These are phyloP conservation scores for Macropis europaea DNA, from an alignment of 2,888 invertebrate species.

Conservation along the genomic window DNA sequence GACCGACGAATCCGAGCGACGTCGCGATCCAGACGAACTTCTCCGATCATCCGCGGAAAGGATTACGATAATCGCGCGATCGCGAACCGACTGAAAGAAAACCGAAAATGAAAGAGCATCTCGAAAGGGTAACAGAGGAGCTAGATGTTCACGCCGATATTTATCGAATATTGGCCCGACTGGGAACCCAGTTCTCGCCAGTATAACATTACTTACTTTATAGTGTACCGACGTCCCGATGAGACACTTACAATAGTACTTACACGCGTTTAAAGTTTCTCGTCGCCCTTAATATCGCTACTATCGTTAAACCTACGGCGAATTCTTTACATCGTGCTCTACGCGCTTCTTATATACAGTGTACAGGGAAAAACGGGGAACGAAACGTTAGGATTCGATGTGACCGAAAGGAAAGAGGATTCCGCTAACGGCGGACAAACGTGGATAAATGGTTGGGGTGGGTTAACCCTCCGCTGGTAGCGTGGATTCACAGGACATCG, in stretches of 20 bases:
- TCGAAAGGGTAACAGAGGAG: background rate
- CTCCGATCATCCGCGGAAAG: conserved; percentile 14
- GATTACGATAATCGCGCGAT: conserved; percentile 27
- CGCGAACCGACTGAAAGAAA: conserved; percentile 20
- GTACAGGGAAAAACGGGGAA: conserved; percentile 19
- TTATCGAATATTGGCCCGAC: conserved; percentile 79
- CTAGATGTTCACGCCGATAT: conserved; percentile 74
- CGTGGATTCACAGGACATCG: no score
- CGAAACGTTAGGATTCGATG: conserved; percentile 10
- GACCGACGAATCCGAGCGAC: conserved; percentile 32
- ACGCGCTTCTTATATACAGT: conserved; percentile 46
- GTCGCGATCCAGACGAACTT: conserved; percentile 15
- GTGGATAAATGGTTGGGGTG: background rate
- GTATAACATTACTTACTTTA: conserved; percentile 67
- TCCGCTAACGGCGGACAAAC: conserved; percentile 11
- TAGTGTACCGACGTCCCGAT: conserved; percentile 50
- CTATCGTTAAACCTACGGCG: conserved; percentile 30
- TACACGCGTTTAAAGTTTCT: conserved; percentile 46
- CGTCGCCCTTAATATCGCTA: conserved; percentile 44
- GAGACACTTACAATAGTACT: conserved; percentile 42
- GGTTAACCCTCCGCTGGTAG: no score
- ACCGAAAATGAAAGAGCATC: conserved; percentile 20
- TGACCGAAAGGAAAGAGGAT: conserved; percentile 16
- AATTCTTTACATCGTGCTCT: conserved; percentile 43
- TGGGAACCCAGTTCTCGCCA: conserved; percentile 78